A percentile compares a stretch with the other conserved stretches of the same genome.
phyloP scores from a whole-genome alignment of 1,140 invertebrate genomes.

The Neuroterus valhalla region DNA sequence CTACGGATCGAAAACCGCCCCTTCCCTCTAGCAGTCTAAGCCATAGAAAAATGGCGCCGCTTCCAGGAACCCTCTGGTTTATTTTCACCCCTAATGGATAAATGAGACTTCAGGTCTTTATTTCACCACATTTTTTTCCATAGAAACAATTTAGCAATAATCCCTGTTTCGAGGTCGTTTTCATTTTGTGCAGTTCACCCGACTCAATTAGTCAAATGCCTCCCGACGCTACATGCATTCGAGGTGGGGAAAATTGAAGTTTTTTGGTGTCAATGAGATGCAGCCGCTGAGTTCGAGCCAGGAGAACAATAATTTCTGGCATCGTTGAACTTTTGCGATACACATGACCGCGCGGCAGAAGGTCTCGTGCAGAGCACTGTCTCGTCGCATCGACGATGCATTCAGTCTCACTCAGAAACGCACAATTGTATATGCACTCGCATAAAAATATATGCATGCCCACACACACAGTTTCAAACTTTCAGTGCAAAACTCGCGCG shows the following conservation, averaged over 20 bases:
- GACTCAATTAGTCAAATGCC: too few species aligned
- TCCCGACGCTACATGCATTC: not conserved
- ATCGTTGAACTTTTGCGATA: constrained; percentile 25
- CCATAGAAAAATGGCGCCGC: too few species aligned
- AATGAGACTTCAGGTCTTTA: too few species aligned
- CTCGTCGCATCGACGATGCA: constrained; percentile 28
- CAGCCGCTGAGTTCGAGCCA: not conserved
- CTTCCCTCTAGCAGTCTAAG: too few species aligned
- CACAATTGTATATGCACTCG: not conserved
- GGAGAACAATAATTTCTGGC: constrained; percentile 28
- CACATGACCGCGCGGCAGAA: constrained; percentile 28
- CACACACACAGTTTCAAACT: not conserved
- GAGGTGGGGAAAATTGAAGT: not conserved
- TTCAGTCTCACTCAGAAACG: constrained; percentile 7
- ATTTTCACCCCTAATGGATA: too few species aligned
- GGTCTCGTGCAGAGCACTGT: constrained; percentile 23
- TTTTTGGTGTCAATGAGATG: constrained; percentile 25
- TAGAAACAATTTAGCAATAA: too few species aligned
- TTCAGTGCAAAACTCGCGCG: not conserved
- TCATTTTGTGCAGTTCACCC: too few species aligned
- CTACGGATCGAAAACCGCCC: too few species aligned
- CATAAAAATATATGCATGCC: constrained; percentile 19
- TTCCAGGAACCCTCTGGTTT: too few species aligned
- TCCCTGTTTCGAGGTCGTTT: too few species aligned
- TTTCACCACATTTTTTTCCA: too few species aligned